Evolutionary conservation across 2,113 vertebrate species (phyloP).

Genomic region (Channa argus): DNA sequence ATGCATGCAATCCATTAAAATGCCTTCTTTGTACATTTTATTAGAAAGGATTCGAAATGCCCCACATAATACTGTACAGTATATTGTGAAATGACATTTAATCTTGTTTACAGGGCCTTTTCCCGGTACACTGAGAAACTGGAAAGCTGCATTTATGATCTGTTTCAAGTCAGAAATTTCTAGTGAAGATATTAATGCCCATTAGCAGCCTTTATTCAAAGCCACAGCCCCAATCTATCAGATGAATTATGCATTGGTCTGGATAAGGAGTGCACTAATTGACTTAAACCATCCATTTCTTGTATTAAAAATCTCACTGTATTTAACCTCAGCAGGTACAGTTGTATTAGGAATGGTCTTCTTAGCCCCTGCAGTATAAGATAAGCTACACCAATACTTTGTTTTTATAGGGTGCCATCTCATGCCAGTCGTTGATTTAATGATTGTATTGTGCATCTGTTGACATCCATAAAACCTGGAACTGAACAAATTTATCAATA

Average conservation of each 20-base stretch:
- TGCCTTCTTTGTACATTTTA: background rate
- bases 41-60: conserved; percentile 9
- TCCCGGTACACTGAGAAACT: conserved; percentile 11
- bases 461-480: background rate
- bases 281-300: conserved; percentile 74
- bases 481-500: background rate
- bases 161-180: conserved; percentile 44
- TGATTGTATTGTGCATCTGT: background rate
- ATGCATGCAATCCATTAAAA: conserved; percentile 1
- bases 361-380: background rate
- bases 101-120: conserved; percentile 43
- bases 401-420: background rate
- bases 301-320: conserved; percentile 60
- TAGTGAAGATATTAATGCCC: conserved; percentile 68
- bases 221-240: conserved; percentile 76
- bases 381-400: background rate
- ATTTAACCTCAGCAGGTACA: conserved; percentile 60
- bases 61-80: background rate
- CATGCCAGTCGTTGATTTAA: background rate
- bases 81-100: conserved; percentile 8
- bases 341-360: conserved; percentile 29
- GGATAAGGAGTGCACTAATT: conserved; percentile 72
- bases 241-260: conserved; percentile 83
- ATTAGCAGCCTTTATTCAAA: conserved; percentile 80
- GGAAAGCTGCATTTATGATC: conserved; percentile 37